Conservation (phyloP, 2,888 invertebrate species). For the Pheosia gnoma region DNA sequence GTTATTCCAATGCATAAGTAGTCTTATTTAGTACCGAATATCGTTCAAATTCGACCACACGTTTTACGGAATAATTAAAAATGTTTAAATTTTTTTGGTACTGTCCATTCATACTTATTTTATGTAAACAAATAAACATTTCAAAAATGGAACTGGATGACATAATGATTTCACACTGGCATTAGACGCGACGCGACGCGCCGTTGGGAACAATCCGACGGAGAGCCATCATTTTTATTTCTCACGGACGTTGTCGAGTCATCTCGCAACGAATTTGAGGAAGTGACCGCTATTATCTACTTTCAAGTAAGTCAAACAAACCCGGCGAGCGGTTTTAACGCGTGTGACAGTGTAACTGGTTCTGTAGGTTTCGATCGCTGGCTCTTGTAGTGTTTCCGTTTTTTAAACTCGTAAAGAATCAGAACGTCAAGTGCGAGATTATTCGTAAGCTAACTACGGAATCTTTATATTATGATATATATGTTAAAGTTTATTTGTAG, state of each 20-base stretch:
- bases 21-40: too few relatives aligned
- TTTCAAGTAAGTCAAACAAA: conserved; percentile 72
- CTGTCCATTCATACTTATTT: background rate
- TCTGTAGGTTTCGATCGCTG: conserved; percentile 27
- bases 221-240: conserved; percentile 63
- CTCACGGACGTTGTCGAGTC: conserved; percentile 72
- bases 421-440: background rate
- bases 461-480: background rate
- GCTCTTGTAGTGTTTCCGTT: background rate
- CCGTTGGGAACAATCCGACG: conserved; percentile 35
- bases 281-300: conserved; percentile 75
- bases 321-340: conserved; percentile 45
- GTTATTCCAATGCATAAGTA: too few relatives aligned
- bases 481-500: too few relatives aligned
- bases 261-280: conserved; percentile 76
- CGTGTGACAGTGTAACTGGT: conserved; percentile 35
- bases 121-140: conserved; percentile 5
- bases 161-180: conserved; percentile 11
- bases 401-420: background rate
- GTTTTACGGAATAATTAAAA: too few relatives aligned
- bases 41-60: too few relatives aligned
- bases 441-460: background rate
- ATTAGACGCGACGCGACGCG: conserved; percentile 24
- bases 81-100: too few relatives aligned
- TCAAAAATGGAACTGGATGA: conserved; percentile 10